These are phyloP conservation scores for Diabrotica balteata DNA, from an alignment of 2,888 invertebrate genomes.

Conservation along the genomic window DNA sequence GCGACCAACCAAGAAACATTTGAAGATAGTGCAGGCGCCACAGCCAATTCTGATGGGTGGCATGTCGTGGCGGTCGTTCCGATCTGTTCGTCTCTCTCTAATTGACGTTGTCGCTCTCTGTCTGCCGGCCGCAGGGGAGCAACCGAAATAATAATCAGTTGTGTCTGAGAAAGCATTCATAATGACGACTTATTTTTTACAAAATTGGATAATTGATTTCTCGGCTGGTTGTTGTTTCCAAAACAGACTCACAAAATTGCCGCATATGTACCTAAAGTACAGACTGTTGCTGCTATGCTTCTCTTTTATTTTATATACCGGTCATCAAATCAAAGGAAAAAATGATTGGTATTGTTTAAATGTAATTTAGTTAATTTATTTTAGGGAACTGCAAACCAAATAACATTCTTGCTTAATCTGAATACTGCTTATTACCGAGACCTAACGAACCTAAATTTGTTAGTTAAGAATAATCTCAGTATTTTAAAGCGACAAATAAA, in stretches of 20 bases:
- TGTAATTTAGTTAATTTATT: too few relatives aligned
- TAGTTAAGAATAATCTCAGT: too few relatives aligned
- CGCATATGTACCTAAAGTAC: too few relatives aligned
- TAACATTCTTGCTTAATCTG: too few relatives aligned
- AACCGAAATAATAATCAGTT: slow-evolving; percentile 26
- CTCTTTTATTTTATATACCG: too few relatives aligned
- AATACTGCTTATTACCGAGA: too few relatives aligned
- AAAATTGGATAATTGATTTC: slow-evolving; percentile 26
- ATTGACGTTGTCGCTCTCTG: slow-evolving; percentile 11
- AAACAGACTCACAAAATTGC: neutral
- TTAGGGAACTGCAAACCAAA: too few relatives aligned
- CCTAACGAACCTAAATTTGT: too few relatives aligned
- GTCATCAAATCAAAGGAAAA: too few relatives aligned
- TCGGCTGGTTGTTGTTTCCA: slow-evolving; percentile 10
- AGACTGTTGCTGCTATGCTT: too few relatives aligned
- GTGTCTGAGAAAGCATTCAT: slow-evolving; percentile 20
- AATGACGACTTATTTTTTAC: slow-evolving; percentile 23
- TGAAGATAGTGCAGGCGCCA: slow-evolving; percentile 55
- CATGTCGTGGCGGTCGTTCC: slow-evolving; percentile 33
- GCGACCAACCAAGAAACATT: slow-evolving; percentile 42
- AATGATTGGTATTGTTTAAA: too few relatives aligned
- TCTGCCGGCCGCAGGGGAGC: slow-evolving; percentile 13
- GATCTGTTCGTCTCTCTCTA: slow-evolving; percentile 7
- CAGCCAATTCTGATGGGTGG: slow-evolving; percentile 51
- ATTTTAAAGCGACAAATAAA: too few relatives aligned